These are phyloP conservation scores for Centropristis striata DNA, from an alignment of 2,113 vertebrate genomes.

Conservation along the genomic window DNA sequence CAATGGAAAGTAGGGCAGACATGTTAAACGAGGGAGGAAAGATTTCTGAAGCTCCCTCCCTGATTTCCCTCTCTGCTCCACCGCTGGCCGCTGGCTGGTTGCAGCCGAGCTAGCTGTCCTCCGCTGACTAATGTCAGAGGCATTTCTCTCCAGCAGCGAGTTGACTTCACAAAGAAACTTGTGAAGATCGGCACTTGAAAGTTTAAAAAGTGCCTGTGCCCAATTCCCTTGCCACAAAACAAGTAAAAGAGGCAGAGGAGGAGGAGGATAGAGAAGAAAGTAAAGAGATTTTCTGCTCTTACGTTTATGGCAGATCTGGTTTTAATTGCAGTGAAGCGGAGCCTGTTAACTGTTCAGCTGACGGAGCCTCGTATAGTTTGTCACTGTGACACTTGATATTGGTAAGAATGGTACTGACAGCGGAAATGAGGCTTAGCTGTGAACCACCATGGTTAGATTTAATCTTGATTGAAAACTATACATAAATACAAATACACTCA, in stretches of 20 bases:
- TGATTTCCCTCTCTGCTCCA: conserved; percentile 42
- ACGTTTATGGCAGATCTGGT: conserved; percentile 37
- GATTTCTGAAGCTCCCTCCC: conserved; percentile 57
- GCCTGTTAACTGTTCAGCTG: conserved; percentile 13
- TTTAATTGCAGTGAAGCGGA: conserved; percentile 46
- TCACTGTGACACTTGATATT: conserved; percentile 39
- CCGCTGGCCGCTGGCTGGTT: conserved; percentile 31
- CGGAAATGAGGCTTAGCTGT: conserved; percentile 43
- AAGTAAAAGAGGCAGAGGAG: conserved; percentile 17
- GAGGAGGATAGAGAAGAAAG: conserved; percentile 8
- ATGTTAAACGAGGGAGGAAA: conserved; percentile 65
- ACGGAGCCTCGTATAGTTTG: background rate
- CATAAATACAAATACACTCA: conserved; percentile 57
- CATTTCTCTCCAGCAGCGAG: conserved; percentile 58
- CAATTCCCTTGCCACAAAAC: conserved; percentile 7
- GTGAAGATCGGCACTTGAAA: conserved; percentile 40
- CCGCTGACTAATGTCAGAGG: conserved; percentile 72
- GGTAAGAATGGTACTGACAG: background rate
- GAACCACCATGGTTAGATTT: conserved; percentile 42
- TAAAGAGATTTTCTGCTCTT: conserved; percentile 18
- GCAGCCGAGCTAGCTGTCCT: conserved; percentile 16
- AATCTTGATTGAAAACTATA: conserved; percentile 52
- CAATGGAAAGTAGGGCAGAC: conserved; percentile 78
- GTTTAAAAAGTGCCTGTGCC: conserved; percentile 45
- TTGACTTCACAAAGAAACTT: conserved; percentile 53